Percentiles rank a stretch among this genome's conserved stretches.
These are phyloP conservation scores for Sorex araneus DNA, from an alignment of 2,113 vertebrate species.

Conservation along the genomic window DNA sequence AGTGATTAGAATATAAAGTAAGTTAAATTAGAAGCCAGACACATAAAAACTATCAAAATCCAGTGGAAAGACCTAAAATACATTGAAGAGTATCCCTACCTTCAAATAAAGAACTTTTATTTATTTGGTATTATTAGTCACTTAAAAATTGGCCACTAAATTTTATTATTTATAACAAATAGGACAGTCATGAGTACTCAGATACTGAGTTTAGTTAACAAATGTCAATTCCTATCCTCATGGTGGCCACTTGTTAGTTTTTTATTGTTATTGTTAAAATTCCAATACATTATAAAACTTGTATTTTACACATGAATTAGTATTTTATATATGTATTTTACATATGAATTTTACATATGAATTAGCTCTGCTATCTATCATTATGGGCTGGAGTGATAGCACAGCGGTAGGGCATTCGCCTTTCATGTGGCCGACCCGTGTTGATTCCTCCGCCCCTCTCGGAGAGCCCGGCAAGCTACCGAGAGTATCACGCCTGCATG, in stretches of 20 bases:
- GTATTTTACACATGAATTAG: not conserved
- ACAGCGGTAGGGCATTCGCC: no score
- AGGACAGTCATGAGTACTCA: not conserved
- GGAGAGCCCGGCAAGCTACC: no score
- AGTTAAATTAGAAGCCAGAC: slow-evolving; percentile 40
- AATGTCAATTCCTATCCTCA: not conserved
- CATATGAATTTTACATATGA: not conserved
- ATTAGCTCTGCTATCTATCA: not conserved
- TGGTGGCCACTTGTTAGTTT: not conserved
- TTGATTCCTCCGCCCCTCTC: no score
- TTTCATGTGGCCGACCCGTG: no score
- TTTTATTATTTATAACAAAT: slow-evolving; percentile 48
- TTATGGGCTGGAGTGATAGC: no score
- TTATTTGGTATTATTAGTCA: not conserved
- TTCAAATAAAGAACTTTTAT: slow-evolving; percentile 31
- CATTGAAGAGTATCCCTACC: not conserved
- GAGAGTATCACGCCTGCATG: no score
- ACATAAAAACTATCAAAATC: slow-evolving; percentile 47
- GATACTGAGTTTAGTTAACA: slow-evolving; percentile 40
- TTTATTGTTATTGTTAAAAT: slow-evolving; percentile 5
- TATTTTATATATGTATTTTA: not conserved
- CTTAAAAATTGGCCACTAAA: slow-evolving; percentile 46
- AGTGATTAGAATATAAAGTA: slow-evolving; percentile 52
- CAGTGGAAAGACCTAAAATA: not conserved
- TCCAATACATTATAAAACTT: not conserved